Percentiles rank a stretch among this genome's conserved stretches.
These are phyloP conservation scores for Watsonalla binaria DNA, from an alignment of 2,888 invertebrate genomes.

Conservation along the genomic window DNA sequence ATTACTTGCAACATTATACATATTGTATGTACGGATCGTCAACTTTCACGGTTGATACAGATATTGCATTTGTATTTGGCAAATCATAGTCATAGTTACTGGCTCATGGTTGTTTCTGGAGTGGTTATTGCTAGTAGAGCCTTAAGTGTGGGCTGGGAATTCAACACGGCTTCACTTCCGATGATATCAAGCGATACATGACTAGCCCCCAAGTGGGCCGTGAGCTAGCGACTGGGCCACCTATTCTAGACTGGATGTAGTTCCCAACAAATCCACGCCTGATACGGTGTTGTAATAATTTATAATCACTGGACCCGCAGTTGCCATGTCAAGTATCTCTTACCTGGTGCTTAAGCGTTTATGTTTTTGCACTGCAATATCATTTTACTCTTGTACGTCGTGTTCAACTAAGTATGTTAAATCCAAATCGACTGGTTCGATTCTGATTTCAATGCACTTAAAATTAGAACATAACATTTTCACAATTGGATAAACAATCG, in stretches of 20 bases:
- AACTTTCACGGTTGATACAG: slow-evolving; percentile 56
- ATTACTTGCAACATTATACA: slow-evolving; percentile 29
- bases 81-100: slow-evolving; percentile 22
- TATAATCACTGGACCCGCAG: slow-evolving; percentile 4
- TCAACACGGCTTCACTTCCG: slow-evolving; percentile 38
- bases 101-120: neutral
- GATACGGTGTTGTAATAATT: slow-evolving; percentile 9
- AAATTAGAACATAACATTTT: too few relatives aligned
- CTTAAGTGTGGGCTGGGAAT: slow-evolving; percentile 8
- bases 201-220: slow-evolving; percentile 39
- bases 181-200: slow-evolving; percentile 45
- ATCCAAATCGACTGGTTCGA: too few relatives aligned
- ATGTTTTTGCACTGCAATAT: too few relatives aligned
- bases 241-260: slow-evolving; percentile 17
- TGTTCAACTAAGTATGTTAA: too few relatives aligned
- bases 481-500: too few relatives aligned
- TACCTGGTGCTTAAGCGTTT: neutral
- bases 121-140: neutral
- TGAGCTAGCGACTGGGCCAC: slow-evolving; percentile 23
- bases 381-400: too few relatives aligned
- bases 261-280: slow-evolving; percentile 7
- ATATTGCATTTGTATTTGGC: slow-evolving; percentile 40
- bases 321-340: neutral
- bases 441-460: too few relatives aligned
- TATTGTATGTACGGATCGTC: slow-evolving; percentile 51